Base-by-base conservation (phyloP, 2,888 invertebrate genomes). In the Hypsopygia costalis region DNA sequence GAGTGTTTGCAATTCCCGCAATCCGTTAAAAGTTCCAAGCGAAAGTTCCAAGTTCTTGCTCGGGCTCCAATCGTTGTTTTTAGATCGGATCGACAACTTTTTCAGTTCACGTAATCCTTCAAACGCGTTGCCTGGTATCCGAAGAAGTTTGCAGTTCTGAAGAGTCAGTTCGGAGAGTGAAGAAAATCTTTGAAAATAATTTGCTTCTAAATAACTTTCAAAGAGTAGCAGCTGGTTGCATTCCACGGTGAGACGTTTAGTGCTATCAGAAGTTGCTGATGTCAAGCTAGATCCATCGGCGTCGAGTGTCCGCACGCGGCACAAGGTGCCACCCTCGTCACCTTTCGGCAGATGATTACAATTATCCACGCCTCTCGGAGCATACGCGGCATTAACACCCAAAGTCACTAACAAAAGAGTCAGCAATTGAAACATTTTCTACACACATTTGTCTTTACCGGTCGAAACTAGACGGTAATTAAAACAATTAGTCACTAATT, bases 51-150 rank as follows among this genome's bases (percentile, higher is more conserved):
- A 90, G 59, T 91, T 92, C 74, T 94, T 93, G 47, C 91, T 92
- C 37, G 92, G 90, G 47, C 91, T 91, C 96, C 97, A 97, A 45
- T 94, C 93, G 40, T 92, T 90, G 81, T 97, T 97, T 76, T 92
- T 92, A 29, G 96, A 95, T 67, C 94, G 92, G 44, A 98, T 89
- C 35, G 93, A 91, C 45, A 98, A 90, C 63, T 93, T 93, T 80
- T 95, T 94, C 48, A 98, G 90, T 61, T 95, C 94, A 52, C 92
- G 91, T 47, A 97, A 90, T 11, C 96, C 95, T 62, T 94, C 93
- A 74, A 98, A 96, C 20, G 95, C 91, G 58, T 93, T 93, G 25
- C 93, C 91, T 21, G 95, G 94, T 68, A 97, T 85, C 47, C 93
- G 91, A 46, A 95, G 89, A 52, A 97, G 86, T 81, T 97, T 97